Base-by-base conservation (phyloP, 2,113 vertebrate genomes). In the Anas platyrhynchos region DNA sequence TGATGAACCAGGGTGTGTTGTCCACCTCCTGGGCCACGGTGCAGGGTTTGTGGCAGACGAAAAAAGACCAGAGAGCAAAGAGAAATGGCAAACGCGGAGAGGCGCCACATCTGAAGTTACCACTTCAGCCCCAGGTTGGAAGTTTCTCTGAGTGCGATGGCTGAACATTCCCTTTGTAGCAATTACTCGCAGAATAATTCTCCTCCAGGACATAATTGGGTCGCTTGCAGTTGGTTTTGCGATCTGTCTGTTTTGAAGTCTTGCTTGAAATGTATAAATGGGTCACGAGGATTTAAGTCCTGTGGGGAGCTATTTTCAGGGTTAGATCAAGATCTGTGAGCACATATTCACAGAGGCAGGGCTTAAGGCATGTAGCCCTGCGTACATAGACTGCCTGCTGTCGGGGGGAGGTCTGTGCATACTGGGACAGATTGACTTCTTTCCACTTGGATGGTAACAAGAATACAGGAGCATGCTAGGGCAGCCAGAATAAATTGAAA, bases 361-460 rank as follows among this genome's bases (percentile, higher is more conserved):
- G 38, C 11, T 34, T 65, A n/a, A 78, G 65, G 32, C 55, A 18
- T 5, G n/a, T 55, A 77, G n/a, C 54, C 41, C n/a, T 77, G 38
- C 0, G 0, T 36, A n/a, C 23, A 16, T 0, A 68, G 65, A 4
- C 13, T 25, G 31, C 7, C 6, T 79, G 52, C 76, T 88, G 85
- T 61, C 55, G 25, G 41, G 32, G 46, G 36, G 41, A 85, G 36
- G 20, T 46, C 68, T 86, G n/a, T 86, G 65, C 20, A 2, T 55
- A 7, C 46, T 34, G 36, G 85, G 46, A 38, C 36, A 69, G 67
- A 65, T 43, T 69, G 58, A 85, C 29, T 75, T 80, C 75, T 80
- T 95, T 86, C 55, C 61, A 54, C 66, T 66, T 65, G 31, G 66
- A 89, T 50, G 44, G 9, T 76, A 77, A 82, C 34, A 66, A 63